These are phyloP conservation scores for Bugulina stolonifera DNA, from an alignment of 2,888 invertebrate species.

Conservation along the genomic window DNA sequence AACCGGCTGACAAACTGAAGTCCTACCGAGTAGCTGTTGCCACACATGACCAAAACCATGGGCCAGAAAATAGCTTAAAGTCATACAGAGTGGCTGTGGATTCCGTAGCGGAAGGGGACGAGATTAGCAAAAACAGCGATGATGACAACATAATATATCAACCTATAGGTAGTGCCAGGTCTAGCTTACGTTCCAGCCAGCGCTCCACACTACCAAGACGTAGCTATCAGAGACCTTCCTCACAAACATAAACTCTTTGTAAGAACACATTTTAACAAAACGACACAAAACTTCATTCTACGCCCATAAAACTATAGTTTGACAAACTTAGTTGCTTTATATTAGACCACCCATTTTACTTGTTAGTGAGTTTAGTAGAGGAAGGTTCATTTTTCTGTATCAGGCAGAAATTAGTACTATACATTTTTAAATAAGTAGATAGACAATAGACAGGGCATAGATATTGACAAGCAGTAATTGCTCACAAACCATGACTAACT, in stretches of 20 bases:
- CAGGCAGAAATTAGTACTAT: no score
- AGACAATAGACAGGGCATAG: no score
- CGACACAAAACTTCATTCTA: no score
- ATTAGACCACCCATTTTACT: no score
- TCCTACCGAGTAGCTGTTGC: slow-evolving; percentile 20
- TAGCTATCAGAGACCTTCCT: neutral
- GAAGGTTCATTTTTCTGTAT: no score
- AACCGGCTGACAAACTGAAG: neutral
- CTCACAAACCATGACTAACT: no score
- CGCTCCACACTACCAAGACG: neutral
- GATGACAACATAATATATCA: neutral
- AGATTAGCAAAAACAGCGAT: neutral
- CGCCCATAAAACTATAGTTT: no score
- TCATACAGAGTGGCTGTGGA: slow-evolving; percentile 13
- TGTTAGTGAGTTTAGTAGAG: no score
- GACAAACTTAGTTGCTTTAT: no score
- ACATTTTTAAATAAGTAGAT: no score
- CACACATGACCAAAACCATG: neutral
- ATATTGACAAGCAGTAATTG: no score
- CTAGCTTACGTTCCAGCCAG: neutral
- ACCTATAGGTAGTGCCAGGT: neutral
- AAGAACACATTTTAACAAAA: no score
- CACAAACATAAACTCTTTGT: neutral
- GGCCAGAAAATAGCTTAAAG: neutral
- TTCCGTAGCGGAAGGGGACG: neutral